A percentile compares a stretch with the other conserved stretches of the same genome.
These are phyloP conservation scores for Simalia tracyae DNA, from an alignment of 2,797 vertebrate genomes.

Conservation along the genomic window DNA sequence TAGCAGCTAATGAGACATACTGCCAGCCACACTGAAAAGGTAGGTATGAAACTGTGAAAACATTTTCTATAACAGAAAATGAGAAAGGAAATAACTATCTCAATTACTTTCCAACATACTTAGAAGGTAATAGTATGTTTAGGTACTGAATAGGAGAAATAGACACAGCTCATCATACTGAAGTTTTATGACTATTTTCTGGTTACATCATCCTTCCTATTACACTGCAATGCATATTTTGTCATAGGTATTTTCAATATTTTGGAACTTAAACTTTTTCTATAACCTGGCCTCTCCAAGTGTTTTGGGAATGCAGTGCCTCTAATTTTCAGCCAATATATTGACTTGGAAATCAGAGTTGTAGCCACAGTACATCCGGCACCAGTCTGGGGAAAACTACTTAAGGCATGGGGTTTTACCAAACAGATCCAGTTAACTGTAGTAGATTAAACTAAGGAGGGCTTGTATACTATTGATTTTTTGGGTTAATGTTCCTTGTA, in stretches of 20 bases:
- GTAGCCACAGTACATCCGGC: background rate
- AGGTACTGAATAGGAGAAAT: background rate
- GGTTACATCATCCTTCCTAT: slow-evolving; percentile 25
- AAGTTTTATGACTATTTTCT: slow-evolving; percentile 26
- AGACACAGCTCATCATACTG: slow-evolving; percentile 30
- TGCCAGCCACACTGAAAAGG: slow-evolving; percentile 54
- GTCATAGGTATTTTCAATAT: slow-evolving; percentile 52
- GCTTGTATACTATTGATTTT: background rate
- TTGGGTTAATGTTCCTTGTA: slow-evolving; percentile 10
- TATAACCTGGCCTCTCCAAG: background rate
- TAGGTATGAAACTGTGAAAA: slow-evolving; percentile 60
- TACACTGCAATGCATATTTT: slow-evolving; percentile 45
- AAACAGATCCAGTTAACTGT: slow-evolving; percentile 20
- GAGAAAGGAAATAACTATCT: slow-evolving; percentile 40
- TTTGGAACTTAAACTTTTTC: slow-evolving; percentile 26
- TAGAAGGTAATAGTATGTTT: background rate
- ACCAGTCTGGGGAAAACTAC: background rate
- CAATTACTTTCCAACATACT: slow-evolving; percentile 45
- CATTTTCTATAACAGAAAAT: slow-evolving; percentile 59
- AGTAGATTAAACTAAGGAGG: background rate
- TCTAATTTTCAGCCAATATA: background rate
- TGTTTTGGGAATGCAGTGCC: background rate
- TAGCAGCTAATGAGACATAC: slow-evolving; percentile 64
- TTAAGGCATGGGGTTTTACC: slow-evolving; percentile 24
- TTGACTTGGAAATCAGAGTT: background rate